phyloP scores from a whole-genome alignment of 2,113 vertebrate genomes.

The Periophthalmodon schlosseri region DNA sequence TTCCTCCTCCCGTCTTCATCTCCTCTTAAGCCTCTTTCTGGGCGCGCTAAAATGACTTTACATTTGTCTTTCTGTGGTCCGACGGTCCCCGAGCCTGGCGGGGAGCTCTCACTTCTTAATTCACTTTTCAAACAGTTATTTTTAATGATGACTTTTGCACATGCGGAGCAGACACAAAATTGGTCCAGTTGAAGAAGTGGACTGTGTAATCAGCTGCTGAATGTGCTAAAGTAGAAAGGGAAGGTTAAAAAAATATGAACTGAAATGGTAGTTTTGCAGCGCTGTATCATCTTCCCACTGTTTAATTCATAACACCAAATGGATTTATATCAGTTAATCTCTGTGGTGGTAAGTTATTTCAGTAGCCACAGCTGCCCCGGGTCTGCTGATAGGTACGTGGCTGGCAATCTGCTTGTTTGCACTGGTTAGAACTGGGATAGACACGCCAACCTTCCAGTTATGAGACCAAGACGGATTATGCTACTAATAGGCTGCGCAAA shows the following conservation, averaged over 20 bases:
- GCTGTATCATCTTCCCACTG: not conserved
- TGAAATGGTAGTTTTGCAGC: not conserved
- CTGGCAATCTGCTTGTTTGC: not conserved
- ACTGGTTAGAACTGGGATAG: not conserved
- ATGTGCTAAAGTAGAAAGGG: not conserved
- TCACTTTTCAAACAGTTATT: not conserved
- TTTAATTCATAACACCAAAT: not conserved
- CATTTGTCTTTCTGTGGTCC: not conserved
- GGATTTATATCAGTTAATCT: too few relatives aligned
- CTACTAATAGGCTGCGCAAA: too few relatives aligned
- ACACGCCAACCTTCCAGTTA: too few relatives aligned
- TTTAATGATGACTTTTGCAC: conserved; percentile 7
- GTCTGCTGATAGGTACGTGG: too few relatives aligned
- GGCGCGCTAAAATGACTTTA: conserved; percentile 19
- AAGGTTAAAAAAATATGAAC: not conserved
- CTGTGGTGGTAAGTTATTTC: too few relatives aligned
- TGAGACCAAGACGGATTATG: too few relatives aligned
- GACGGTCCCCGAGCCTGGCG: not conserved
- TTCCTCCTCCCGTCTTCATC: conserved; percentile 12
- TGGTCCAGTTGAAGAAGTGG: not conserved
- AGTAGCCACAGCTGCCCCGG: too few relatives aligned
- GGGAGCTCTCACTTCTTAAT: conserved; percentile 3
- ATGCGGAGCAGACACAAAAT: not conserved
- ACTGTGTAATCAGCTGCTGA: conserved; percentile 2
- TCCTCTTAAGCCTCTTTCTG: conserved; percentile 21